Evolutionary conservation across 2,888 invertebrate species (phyloP).

Genomic region (Orthonychiurus folsomi): DNA sequence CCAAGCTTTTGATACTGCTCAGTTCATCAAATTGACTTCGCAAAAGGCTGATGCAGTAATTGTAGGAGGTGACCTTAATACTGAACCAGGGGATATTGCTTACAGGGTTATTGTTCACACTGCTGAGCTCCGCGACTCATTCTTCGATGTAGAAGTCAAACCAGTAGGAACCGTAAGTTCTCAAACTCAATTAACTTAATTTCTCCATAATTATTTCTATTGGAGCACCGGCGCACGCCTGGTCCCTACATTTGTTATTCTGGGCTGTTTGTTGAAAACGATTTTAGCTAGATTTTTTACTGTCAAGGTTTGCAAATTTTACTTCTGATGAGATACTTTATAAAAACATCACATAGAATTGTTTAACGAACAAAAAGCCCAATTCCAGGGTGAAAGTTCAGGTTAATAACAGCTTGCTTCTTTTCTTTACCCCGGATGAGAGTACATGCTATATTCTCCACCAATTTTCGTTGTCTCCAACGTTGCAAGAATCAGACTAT

Average conservation of each 20-base stretch:
- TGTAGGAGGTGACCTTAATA: conserved; percentile 89
- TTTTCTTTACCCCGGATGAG: too few species aligned
- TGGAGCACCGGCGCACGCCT: neutral
- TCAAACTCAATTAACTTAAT: too few species aligned
- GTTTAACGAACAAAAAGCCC: too few species aligned
- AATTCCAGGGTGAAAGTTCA: too few species aligned
- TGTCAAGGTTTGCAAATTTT: too few species aligned
- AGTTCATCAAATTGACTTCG: conserved; percentile 81
- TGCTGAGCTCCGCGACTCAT: conserved; percentile 39
- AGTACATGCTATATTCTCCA: too few species aligned
- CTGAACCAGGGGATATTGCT: conserved; percentile 75
- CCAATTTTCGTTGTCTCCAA: too few species aligned
- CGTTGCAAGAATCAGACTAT: too few species aligned
- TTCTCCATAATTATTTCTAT: conserved; percentile 3
- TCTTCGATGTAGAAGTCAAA: conserved; percentile 25
- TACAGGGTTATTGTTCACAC: conserved; percentile 53
- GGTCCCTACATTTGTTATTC: neutral
- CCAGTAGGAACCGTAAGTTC: conserved; percentile 14
- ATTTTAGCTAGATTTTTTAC: too few species aligned
- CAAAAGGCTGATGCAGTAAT: conserved; percentile 69
- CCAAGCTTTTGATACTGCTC: conserved; percentile 89
- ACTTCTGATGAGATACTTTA: too few species aligned
- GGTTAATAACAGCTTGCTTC: too few species aligned
- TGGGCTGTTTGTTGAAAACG: neutral
- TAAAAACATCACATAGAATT: too few species aligned